Conservation (phyloP, 2,888 invertebrate species). For the Gymnoscelis rufifasciata region DNA sequence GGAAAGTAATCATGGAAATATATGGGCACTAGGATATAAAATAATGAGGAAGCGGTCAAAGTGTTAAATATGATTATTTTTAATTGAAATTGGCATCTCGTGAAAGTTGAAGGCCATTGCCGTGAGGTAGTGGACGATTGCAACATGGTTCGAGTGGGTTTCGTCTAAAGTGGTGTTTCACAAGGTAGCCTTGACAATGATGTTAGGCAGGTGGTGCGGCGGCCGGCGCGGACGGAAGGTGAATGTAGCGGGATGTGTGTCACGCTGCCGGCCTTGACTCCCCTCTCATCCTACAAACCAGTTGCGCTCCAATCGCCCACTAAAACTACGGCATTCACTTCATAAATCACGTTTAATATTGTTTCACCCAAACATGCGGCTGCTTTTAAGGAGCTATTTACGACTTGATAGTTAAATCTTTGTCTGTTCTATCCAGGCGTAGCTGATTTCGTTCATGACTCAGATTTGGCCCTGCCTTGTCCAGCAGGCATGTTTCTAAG, state of each 20-base stretch:
- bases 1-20: constrained; percentile 4
- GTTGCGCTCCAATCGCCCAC: constrained; percentile 39
- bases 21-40: constrained; percentile 17
- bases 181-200: constrained; percentile 74
- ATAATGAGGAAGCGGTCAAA: constrained; percentile 30
- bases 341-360: constrained; percentile 19
- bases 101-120: constrained; percentile 43
- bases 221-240: constrained; percentile 60
- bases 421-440: constrained; percentile 12
- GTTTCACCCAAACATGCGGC: constrained; percentile 3
- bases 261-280: constrained; percentile 70
- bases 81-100: constrained; percentile 36
- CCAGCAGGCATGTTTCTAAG: constrained; percentile 11
- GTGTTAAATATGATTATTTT: constrained; percentile 13
- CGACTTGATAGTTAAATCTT: not conserved
- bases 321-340: constrained; percentile 28
- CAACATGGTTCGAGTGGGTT: constrained; percentile 54
- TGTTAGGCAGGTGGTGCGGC: constrained; percentile 51
- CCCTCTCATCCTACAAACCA: constrained; percentile 55
- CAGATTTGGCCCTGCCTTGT: constrained; percentile 7
- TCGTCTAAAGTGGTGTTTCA: constrained; percentile 55
- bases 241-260: constrained; percentile 73
- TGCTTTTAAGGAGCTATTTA: not conserved
- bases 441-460: constrained; percentile 23
- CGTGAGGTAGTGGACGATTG: constrained; percentile 41